Evolutionary conservation across 2,797 vertebrate species (phyloP), one percentile per base, ranked within the genome.

Genomic region (Rhabdomys pumilio): DNA sequence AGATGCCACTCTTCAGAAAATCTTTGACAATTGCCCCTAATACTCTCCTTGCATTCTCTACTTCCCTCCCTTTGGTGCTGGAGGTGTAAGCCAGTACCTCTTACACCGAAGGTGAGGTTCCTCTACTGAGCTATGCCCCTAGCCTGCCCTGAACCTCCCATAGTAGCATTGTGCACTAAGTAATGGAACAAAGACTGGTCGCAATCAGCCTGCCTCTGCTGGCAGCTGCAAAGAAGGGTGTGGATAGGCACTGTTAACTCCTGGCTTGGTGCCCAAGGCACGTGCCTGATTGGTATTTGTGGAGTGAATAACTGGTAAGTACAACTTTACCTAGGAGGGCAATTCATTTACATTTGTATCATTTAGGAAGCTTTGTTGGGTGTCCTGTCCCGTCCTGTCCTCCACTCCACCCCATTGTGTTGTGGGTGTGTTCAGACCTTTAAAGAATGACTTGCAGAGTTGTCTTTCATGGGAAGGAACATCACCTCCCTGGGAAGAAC

Each of bases 381-480:
- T 72, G 34, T 10, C 17, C 0, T 72, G 69, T 20, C 34, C 34
- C 7, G 14, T n/a, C 69, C 69, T 72, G 34, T 17, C 69, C 17
- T 7, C 7, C 7, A 20, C n/a, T 8, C 17, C 69, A 38, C 50
- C 85, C 85, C 31, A 2, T 67, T 20, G 76, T 34, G 80, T 87
- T 72, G 59, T 47, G 41, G 84, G n/a, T 89, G 57, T 47, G 73
- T 44, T 69, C 24, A 55, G 69, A 94, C 15, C 87, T 94, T 65
- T 83, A 24, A 59, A 92, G 75, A 59, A 29, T 41, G 91, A 73
- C 47, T 85, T 55, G 50, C 79, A 69, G 61, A 69, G 73, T 34
- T 69, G 65, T 91, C 89, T 86, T 91, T 44, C 55, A 50, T 17
- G 84, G 82, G 57, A 82, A 93, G 91, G 81, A 63, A 41, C 50